Percentiles rank a stretch among this genome's conserved stretches.
Conservation (phyloP, 2,888 invertebrate species). For the Amphipyra tragopoginis region DNA sequence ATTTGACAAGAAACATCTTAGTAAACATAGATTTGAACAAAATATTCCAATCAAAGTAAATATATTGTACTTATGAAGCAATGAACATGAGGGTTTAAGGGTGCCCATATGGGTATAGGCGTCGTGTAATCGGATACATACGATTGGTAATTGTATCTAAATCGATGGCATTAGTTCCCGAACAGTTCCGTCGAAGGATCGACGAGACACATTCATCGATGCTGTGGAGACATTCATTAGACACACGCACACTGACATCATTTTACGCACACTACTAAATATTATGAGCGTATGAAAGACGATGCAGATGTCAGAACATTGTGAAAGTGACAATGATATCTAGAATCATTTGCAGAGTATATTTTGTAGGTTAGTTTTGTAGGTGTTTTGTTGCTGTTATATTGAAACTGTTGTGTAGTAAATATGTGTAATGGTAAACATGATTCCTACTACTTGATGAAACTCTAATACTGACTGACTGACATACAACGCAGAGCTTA, state of each 20-base stretch:
- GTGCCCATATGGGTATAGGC: slow-evolving; percentile 59
- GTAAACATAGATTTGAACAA: slow-evolving; percentile 33
- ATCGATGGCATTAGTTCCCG: slow-evolving; percentile 80
- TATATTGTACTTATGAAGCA: slow-evolving; percentile 56
- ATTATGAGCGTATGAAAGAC: slow-evolving; percentile 61
- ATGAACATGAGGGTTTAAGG: slow-evolving; percentile 67
- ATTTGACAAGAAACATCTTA: slow-evolving; percentile 41
- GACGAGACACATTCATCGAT: slow-evolving; percentile 75
- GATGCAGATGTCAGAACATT: slow-evolving; percentile 47
- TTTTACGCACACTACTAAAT: slow-evolving; percentile 53
- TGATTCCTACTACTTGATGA: too few relatives aligned
- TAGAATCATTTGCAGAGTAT: slow-evolving; percentile 8
- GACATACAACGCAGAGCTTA: too few relatives aligned
- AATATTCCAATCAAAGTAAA: slow-evolving; percentile 53
- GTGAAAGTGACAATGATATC: slow-evolving; percentile 39
- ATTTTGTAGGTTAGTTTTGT: slow-evolving; percentile 7
- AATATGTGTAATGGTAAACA: neutral
- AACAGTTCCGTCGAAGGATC: slow-evolving; percentile 67
- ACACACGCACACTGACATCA: slow-evolving; percentile 62
- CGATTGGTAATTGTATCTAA: slow-evolving; percentile 80
- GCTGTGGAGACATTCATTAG: slow-evolving; percentile 81
- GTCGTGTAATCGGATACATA: slow-evolving; percentile 75
- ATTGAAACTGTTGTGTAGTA: neutral
- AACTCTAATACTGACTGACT: too few relatives aligned
- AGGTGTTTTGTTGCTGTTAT: neutral